These are phyloP conservation scores for Wiebesia pumilae DNA, from an alignment of 1,140 invertebrate genomes.

Conservation along the genomic window DNA sequence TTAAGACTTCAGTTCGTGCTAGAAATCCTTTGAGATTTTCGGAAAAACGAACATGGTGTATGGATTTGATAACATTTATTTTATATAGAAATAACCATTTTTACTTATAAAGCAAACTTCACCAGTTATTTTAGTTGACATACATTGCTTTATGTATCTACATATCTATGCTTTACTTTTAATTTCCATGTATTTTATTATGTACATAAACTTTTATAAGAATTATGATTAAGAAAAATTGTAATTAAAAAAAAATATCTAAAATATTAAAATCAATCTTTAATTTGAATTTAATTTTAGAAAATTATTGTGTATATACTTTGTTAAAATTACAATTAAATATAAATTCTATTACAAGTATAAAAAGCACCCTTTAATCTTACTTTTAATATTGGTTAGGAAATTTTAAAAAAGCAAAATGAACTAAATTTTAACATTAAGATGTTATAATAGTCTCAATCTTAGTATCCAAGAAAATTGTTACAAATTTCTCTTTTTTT, in stretches of 20 bases:
- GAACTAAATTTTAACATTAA: no score
- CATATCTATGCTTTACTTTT: neutral
- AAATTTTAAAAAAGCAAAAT: neutral
- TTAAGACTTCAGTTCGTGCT: slow-evolving; percentile 39
- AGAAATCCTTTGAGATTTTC: slow-evolving; percentile 29
- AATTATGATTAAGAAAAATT: neutral
- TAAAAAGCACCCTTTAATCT: neutral
- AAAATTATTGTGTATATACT: neutral
- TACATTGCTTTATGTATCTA: neutral
- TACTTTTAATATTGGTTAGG: neutral
- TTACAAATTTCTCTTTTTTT: neutral
- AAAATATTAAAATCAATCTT: neutral
- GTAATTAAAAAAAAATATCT: neutral
- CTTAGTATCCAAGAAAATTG: neutral
- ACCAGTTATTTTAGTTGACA: neutral
- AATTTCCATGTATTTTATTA: neutral
- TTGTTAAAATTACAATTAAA: neutral
- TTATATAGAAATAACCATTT: slow-evolving; percentile 43
- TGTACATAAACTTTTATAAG: neutral
- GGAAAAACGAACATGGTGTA: neutral
- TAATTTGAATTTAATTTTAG: neutral
- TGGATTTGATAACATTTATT: slow-evolving; percentile 29
- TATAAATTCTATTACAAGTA: neutral
- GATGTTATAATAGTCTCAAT: no score
- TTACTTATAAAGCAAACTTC: slow-evolving; percentile 47